Evolutionary conservation across 2,888 invertebrate genomes (phyloP), one percentile per base, ranked within the genome.

Genomic region (Chrysina gloriosa): DNA sequence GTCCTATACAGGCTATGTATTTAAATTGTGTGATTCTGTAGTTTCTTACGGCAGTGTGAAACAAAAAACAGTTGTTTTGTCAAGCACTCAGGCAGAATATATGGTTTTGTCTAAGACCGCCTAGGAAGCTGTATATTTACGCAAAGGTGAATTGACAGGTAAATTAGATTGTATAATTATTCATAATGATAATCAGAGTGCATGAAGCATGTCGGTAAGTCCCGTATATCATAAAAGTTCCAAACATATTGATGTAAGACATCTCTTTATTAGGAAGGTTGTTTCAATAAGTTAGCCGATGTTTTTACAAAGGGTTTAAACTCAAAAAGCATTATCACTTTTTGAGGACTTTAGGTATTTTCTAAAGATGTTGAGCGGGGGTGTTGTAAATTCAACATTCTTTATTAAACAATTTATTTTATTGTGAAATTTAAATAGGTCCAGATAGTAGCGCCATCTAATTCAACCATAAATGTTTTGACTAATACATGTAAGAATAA

Each of bases 1-100:
- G 77, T 84, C 83, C 3, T 78, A 76, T 67, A 76, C 77, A 19
- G 78, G 78, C 0, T 77, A 65, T 70, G 68, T 61, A 65, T 78
- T 79, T 70, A 70, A 69, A 21, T 36, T 77, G 11, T 74, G 73
- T 39, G 71, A 69, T 34, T 63, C 70, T 56, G 74, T 71, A 3
- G 70, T 80, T 50, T 78, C 77, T 2, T 79, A 73, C 71, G 75
- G 74, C 50, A 75, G 73, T 61, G 73, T 34, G 23, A 78, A 78
- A 69, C 77, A 79, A 50, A 72, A 63, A 63, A 78, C 76, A n/a
- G 75, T 78, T 16, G 79, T 78, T 3, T 52, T 78, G 5, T 75
- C 75, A 0, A 77, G 76, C 39, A 75, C 75, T 6, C 76, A 77
- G 67, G 75, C 76, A 1, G 76, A 79, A 66, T 78, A 77, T 70